Base-by-base conservation (phyloP, 2,797 vertebrate genomes). In the Megaceryle alcyon region DNA sequence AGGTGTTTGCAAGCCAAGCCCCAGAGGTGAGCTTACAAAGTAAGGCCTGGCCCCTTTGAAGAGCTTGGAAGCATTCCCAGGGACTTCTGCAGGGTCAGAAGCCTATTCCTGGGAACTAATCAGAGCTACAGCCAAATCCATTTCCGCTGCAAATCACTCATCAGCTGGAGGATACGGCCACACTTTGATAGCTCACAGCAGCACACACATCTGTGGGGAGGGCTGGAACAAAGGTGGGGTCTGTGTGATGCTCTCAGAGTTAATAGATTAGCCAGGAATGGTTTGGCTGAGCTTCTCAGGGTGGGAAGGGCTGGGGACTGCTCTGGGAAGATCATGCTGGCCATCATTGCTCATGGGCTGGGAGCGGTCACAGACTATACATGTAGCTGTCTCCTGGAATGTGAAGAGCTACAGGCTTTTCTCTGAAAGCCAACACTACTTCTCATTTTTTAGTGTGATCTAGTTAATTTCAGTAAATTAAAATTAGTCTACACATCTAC, bases 71-170 rank as follows among this genome's bases (percentile, higher is more conserved):
- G 68, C 1, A 0, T 61, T 96, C 94, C 96, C 68, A 0, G 84
- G 41, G 66, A 61, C 35, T 57, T 66, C n/a, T 0, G 77, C 44
- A 64, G 77, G 82, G 93, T 94, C 93, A 92, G 82, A 37, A 88
- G 20, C 82, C 87, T 49, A 35, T 92, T 94, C 81, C 73, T 0
- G 0, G 70, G 66, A 92, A 22, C 44, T 54, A 82, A 91, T 54
- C 56, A 29, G 78, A 69, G 41, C 49, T 19, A 3, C 25, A 76
- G 93, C 94, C 94, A 89, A 96, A 66, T 75, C 54, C 15, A 0
- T 89, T 95, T 96, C 96, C 79, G 37, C 91, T 76, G 82, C 71
- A 76, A 69, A 69, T 87, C 82, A n/a, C 31, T 84, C 70, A 8
- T 68, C 41, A 2, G 57, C 79, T 35, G 28, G 44, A 72, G 49